A percentile compares a stretch with the other conserved stretches of the same genome.
Conservation (phyloP, 2,888 invertebrate genomes). For the Aromia moschata region DNA sequence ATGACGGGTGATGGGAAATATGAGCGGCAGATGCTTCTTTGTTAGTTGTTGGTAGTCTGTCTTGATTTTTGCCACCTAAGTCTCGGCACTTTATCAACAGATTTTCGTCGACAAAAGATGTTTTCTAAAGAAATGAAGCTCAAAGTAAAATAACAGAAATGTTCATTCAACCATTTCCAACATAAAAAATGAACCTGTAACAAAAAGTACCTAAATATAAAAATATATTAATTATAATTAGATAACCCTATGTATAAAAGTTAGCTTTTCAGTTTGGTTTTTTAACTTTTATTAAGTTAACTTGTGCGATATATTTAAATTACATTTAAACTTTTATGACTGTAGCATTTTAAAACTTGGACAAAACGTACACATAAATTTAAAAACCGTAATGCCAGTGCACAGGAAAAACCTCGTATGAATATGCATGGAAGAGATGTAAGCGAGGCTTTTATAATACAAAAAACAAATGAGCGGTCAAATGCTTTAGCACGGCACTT, state of each 20-base stretch:
- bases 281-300: neutral
- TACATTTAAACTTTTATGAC: constrained; percentile 26
- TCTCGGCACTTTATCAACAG: too few species aligned
- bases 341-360: constrained; percentile 35
- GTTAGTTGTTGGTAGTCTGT: constrained; percentile 25
- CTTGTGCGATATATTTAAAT: constrained; percentile 21
- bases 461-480: constrained; percentile 20
- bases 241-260: too few species aligned
- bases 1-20: constrained; percentile 40
- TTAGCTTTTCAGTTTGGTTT: too few species aligned
- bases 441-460: constrained; percentile 21
- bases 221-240: too few species aligned
- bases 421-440: constrained; percentile 33
- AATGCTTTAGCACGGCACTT: constrained; percentile 9
- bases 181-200: too few species aligned
- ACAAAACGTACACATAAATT: constrained; percentile 32
- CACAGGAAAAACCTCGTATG: constrained; percentile 34
- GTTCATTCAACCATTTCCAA: neutral
- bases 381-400: constrained; percentile 39
- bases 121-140: neutral
- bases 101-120: neutral
- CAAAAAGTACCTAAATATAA: too few species aligned
- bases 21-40: constrained; percentile 30
- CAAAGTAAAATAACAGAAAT: neutral
- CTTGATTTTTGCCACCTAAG: constrained; percentile 18